A percentile compares a stretch with the other conserved stretches of the same genome.
These are phyloP conservation scores for Priocnemis perturbator DNA, from an alignment of 2,888 invertebrate species.

Conservation along the genomic window DNA sequence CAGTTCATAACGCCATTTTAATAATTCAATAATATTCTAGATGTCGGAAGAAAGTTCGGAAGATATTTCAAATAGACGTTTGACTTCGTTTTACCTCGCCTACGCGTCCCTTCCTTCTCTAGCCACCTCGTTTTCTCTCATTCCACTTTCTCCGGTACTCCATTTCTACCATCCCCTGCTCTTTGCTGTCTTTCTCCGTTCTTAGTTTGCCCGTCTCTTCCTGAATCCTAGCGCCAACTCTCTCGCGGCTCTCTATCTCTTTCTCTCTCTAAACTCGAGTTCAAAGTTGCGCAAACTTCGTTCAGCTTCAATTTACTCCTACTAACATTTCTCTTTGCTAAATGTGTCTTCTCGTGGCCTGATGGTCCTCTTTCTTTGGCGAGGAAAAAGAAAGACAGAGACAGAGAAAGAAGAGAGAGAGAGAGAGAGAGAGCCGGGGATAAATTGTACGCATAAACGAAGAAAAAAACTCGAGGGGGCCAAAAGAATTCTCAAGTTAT, in stretches of 20 bases:
- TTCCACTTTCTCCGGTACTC: conserved; percentile 26
- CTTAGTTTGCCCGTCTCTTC: conserved; percentile 19
- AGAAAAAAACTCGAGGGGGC: conserved; percentile 1
- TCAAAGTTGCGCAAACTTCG: conserved; percentile 69
- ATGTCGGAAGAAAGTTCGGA: conserved; percentile 46
- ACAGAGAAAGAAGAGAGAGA: neutral
- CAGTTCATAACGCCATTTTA: conserved; percentile 41
- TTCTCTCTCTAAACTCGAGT: conserved; percentile 62
- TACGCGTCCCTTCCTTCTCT: conserved; percentile 22
- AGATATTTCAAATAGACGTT: conserved; percentile 57
- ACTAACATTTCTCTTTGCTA: conserved; percentile 68
- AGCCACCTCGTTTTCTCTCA: conserved; percentile 35
- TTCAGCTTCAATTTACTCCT: conserved; percentile 69
- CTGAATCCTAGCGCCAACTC: conserved; percentile 9
- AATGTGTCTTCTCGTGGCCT: conserved; percentile 54
- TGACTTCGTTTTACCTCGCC: conserved; percentile 45
- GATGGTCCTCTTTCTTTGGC: conserved; percentile 23
- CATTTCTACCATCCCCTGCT: conserved; percentile 17
- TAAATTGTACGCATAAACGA: conserved; percentile 36
- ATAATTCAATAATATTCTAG: conserved; percentile 56
- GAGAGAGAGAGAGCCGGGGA: conserved; percentile 22
- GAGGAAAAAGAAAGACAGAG: neutral
- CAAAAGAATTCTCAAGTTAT: neutral
- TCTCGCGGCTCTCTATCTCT: conserved; percentile 17
- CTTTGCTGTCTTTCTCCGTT: conserved; percentile 22